Conservation (phyloP, 2,797 vertebrate genomes). For the Thunnus albacares region DNA sequence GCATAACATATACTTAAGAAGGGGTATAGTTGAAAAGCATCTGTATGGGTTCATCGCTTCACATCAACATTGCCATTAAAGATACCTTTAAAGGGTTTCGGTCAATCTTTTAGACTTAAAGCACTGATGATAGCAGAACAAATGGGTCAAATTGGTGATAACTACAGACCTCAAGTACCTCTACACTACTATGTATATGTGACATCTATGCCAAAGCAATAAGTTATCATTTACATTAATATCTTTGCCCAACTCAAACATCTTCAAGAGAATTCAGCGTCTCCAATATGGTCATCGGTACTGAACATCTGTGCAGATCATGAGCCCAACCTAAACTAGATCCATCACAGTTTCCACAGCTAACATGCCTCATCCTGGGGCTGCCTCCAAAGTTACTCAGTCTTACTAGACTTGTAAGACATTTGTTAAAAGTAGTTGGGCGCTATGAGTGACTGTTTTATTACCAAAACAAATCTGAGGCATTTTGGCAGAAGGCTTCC, state of each 20-base stretch:
- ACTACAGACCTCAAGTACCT: background rate
- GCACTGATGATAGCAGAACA: background rate
- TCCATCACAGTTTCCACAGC: conserved; percentile 50
- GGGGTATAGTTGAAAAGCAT: background rate
- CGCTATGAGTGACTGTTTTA: conserved; percentile 50
- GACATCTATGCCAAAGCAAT: background rate
- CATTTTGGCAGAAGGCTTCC: conserved; percentile 11
- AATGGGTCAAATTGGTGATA: background rate
- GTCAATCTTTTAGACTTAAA: background rate
- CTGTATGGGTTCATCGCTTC: background rate
- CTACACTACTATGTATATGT: background rate
- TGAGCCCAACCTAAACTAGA: conserved; percentile 35
- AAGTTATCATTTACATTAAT: background rate
- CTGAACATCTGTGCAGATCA: conserved; percentile 2
- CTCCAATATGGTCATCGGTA: background rate
- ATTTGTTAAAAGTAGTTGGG: conserved; percentile 33
- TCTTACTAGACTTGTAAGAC: conserved; percentile 10
- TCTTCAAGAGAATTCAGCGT: background rate
- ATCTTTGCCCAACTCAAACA: conserved; percentile 19
- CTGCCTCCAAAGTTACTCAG: conserved; percentile 19
- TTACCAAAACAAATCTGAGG: conserved; percentile 59
- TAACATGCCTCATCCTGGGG: conserved; percentile 22
- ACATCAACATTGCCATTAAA: too few species aligned
- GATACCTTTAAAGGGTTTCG: background rate
- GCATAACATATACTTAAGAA: background rate